A percentile compares a stretch with the other conserved stretches of the same genome.
Conservation (phyloP, 2,797 vertebrate species). For the Gadopsis marmoratus region DNA sequence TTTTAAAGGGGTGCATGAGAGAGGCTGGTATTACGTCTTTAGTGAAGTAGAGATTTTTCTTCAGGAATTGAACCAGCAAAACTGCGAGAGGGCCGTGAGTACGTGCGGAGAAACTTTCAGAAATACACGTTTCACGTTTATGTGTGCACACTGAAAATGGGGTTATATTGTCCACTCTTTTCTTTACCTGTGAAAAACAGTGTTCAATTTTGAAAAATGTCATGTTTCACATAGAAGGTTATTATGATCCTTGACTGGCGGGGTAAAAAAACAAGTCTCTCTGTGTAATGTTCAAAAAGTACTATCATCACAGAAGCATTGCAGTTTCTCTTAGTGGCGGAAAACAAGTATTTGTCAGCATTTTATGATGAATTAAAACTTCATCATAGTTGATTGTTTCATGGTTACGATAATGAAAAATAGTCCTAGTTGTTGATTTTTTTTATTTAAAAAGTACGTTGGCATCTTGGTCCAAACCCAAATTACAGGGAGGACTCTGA, state of each 20-base stretch:
- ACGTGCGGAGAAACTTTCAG: neutral
- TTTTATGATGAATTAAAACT: neutral
- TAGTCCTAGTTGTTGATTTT: too few species aligned
- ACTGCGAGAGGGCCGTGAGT: neutral
- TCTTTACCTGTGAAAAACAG: neutral
- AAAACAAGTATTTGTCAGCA: neutral
- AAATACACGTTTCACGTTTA: too few species aligned
- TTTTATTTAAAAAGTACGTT: neutral
- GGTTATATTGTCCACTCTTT: neutral
- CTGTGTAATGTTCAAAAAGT: neutral
- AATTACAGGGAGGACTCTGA: neutral
- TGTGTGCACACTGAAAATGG: neutral
- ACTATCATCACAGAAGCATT: neutral
- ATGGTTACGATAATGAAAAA: neutral
- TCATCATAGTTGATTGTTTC: neutral
- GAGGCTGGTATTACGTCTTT: too few species aligned
- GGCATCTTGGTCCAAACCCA: neutral
- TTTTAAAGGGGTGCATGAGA: neutral
- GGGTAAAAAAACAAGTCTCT: too few species aligned
- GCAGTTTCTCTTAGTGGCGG: neutral
- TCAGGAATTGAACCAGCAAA: neutral
- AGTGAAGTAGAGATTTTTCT: neutral
- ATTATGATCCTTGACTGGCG: neutral
- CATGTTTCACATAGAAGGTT: neutral
- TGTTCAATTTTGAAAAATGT: too few species aligned